Evolutionary conservation across 92 coral and sea anemone genomes (phyloP).

Genomic region (Epizoanthus rinbou): DNA sequence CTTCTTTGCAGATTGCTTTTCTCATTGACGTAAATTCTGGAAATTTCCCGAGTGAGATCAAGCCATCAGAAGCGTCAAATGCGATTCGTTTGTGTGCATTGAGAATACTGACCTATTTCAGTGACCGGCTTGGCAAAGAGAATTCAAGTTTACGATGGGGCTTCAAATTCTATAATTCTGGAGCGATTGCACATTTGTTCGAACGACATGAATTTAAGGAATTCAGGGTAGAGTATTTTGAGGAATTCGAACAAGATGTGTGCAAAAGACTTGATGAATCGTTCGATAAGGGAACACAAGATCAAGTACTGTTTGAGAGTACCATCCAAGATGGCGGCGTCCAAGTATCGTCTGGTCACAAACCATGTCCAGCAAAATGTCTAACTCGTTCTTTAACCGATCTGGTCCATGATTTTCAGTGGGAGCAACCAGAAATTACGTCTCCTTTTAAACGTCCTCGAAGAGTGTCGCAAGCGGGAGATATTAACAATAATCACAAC

Average conservation of each 20-base stretch:
- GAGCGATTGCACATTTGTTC: conserved; percentile 69
- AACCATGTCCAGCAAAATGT: conserved; percentile 66
- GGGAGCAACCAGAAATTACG: conserved; percentile 82
- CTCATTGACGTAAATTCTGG: conserved; percentile 61
- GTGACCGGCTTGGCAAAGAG: conserved; percentile 37
- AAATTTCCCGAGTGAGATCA: conserved; percentile 32
- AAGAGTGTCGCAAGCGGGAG: conserved; percentile 46
- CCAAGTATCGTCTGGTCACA: conserved; percentile 33
- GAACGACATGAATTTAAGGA: conserved; percentile 89
- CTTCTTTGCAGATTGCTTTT: conserved; percentile 54
- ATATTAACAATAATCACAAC: conserved; percentile 33
- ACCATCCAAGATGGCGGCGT: conserved; percentile 18
- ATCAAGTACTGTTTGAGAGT: conserved; percentile 1
- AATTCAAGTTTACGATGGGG: conserved; percentile 81
- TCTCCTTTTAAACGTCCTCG: conserved; percentile 75
- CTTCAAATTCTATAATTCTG: conserved; percentile 84
- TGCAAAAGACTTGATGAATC: conserved; percentile 60
- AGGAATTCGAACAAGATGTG: conserved; percentile 77
- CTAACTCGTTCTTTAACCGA: conserved; percentile 86
- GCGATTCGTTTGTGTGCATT: conserved; percentile 82
- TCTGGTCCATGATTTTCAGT: conserved; percentile 87
- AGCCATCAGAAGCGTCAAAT: conserved; percentile 46
- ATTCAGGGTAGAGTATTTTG: conserved; percentile 68
- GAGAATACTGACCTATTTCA: conserved; percentile 73
- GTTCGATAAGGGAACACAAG: conserved; percentile 41